Base-by-base conservation (phyloP, 2,113 vertebrate genomes). In the Platysternon megacephalum region DNA sequence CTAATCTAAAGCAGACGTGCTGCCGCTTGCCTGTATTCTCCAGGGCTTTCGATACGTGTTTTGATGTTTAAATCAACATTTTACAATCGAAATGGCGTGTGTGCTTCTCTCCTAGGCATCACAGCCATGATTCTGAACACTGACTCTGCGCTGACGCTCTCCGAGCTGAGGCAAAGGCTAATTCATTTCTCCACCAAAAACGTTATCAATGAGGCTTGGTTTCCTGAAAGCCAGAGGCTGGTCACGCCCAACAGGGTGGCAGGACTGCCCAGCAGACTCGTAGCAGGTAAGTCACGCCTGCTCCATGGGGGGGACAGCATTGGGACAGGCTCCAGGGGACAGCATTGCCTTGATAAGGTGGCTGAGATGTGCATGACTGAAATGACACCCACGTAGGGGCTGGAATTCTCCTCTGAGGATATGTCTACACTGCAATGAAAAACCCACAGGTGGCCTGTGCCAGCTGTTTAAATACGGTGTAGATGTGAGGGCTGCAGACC, bases 201-300 rank as follows among this genome's bases (percentile, higher is more conserved):
- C 0, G 81, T 89, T 7, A 97, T 99, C 90, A 98, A 98, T 79
- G 92, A 96, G 2, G 97, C 87, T 6, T 93, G 98, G 97, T 97
- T 99, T 91, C 98, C 98, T 0, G 96, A 98, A 89, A 96, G 98
- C 11, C 98, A 99, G 91, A 94, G 95, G 28, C 97, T 99, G 29
- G 90, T 98, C 88, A 99, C 99, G 0, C 98, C 99, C 85, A 99
- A 98, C 97, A 94, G 98, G 6, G 98, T 99, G 83, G 98, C 98
- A 0, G 86, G 97, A 46, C 97, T 99, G 86, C 98, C 98, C 5
- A 6, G 90, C 2, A 68, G 6, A 24, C 90, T 94, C 52, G 29
- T 58, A 0, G 12, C 84, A 91, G 98, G 98, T 98, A 52, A 88
- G 74, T 44, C 35, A 11, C 21, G 44, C 61, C 29, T 82, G 94